Base-by-base conservation (phyloP, 1,140 invertebrate species). In the Diorhabda carinulata region DNA sequence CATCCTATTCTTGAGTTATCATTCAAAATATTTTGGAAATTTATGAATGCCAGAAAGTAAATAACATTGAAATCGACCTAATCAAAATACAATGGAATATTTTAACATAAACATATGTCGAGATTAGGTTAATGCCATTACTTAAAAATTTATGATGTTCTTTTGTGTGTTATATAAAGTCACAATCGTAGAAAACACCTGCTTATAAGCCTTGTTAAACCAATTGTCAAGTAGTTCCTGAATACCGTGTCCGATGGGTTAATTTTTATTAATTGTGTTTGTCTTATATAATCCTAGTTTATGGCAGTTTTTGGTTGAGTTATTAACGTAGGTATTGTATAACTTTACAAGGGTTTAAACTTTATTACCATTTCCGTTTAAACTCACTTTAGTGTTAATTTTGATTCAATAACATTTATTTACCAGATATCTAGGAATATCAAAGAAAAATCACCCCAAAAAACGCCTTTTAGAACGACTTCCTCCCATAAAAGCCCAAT, bases 21-120 rank as follows among this genome's bases (percentile, higher is more conserved):
- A 52, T 52, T 52, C 47, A 52, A 52, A 3, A 52, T 52, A 52
- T 52, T 52, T 52, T 52, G 47, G 45, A 52, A 52, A n/a, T 52
- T 52, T n/a, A 52, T 52, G 47, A 52, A 52, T 52, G 47, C 47
- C 47, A 52, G 47, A 52, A 52, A 52, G 47, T 52, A 52, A 52
- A 52, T 52, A 52, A 52, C 47, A 52, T 52, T 52, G 47, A 52
- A 52, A 52, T 52, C 47, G 47, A 52, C 47, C 47, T 52, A 52
- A 52, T 52, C 47, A 52, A 52, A 52, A 52, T 52, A 52, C 47
- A 52, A 52, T 52, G 47, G 47, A 52, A 52, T 52, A 52, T 52
- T 52, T 52, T 52, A 52, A 52, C 47, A 52, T 52, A 52, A 52
- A 52, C 47, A 52, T 52, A 52, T 52, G 47, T 52, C 47, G 47